Evolutionary conservation across 2,797 vertebrate genomes (phyloP), one percentile per base, ranked within the genome.

Genomic region (Australoheros facetus): DNA sequence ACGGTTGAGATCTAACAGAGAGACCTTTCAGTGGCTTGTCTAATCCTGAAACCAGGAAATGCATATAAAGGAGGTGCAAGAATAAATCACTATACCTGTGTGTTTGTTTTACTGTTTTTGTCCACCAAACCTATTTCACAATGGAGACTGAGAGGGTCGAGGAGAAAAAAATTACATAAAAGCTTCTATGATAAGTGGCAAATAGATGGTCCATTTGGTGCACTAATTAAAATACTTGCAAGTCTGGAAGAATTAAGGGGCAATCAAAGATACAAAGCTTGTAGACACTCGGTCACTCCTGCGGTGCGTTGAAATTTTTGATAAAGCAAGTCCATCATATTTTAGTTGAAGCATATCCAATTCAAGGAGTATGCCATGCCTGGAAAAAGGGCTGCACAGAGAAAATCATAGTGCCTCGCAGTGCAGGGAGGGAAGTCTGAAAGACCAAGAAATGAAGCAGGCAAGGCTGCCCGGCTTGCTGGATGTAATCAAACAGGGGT

Each of bases 401-500:
- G 85, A 83, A 86, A 92, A 85, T 89, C 79, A 75, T 28, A 81
- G 66, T 77, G 83, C 73, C 76, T 26, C 58, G 75, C 74, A 53
- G 86, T 17, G 55, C 79, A 77, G 66, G 62, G 69, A 56, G 85
- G 59, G 3, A 37, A 78, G 74, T 56, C 60, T 84, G 85, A 86
- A 42, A 74, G 73, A 85, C 26, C 53, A 14, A 60, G 71, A 86
- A 84, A 81, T 4, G 39, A 39, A 78, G 79, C 59, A 86, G 83
- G 71, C 4, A 51, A 73, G 69, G 78, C 80, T 76, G 85, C 77
- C 87, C 56, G 84, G 79, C 37, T 77, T 71, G 81, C 79, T 88
- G 82, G 85, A 90, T 92, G 88, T 86, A 91, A 92, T 94, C 92
- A 93, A 91, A 93, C 82, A 90, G 85, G 86, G 87, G 83, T 90